Base-by-base conservation (phyloP, 1,140 invertebrate species). In the Scaptomyza graminum region DNA sequence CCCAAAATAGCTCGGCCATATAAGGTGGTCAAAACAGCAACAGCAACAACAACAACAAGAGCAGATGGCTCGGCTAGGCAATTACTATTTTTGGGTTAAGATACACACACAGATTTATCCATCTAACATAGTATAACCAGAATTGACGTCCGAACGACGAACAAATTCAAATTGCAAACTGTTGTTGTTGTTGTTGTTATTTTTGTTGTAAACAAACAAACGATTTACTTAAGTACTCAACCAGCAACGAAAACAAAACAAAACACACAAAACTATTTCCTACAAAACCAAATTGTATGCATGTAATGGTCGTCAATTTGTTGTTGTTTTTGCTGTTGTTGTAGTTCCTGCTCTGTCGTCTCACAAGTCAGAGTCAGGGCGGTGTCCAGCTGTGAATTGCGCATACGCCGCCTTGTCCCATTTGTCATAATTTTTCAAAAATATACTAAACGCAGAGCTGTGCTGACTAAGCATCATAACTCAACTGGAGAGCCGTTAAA, bases 401-500 rank as follows among this genome's bases (percentile, higher is more conserved):
- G 68, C 25, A 71, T 71, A 71, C 68, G 68, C 62, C 68, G 50
- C 60, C 28, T 63, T 63, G 22, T n/a, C 15, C 28, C 79, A 79
- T 77, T 82, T 81, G 79, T 78, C 79, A 81, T 82, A 50, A 57
- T 44, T 66, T 74, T 18, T 62, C 55, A 71, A 62, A 37, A 55
- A 34, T 60, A 31, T 22, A 6, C 28, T 57, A 37, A 60, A 34
- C 50, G 25, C 34, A 9, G 25, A 49, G 65, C 52, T 56, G 80
- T 56, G 80, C 82, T 85, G 81, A 85, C 77, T 85, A 85, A 85
- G 77, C 81, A 67, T 74, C 77, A 77, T 80, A 80, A 80, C 67
- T 82, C 79, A 70, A 70, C 79, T 74, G 79, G 49, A 67, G 56
- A 73, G 79, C 76, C 79, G 80, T 76, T 80, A 84, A 85, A 84